Percentiles rank a stretch among this genome's conserved stretches.
Conservation (phyloP, 1,140 invertebrate species). For the Luehdorfia chinensis region DNA sequence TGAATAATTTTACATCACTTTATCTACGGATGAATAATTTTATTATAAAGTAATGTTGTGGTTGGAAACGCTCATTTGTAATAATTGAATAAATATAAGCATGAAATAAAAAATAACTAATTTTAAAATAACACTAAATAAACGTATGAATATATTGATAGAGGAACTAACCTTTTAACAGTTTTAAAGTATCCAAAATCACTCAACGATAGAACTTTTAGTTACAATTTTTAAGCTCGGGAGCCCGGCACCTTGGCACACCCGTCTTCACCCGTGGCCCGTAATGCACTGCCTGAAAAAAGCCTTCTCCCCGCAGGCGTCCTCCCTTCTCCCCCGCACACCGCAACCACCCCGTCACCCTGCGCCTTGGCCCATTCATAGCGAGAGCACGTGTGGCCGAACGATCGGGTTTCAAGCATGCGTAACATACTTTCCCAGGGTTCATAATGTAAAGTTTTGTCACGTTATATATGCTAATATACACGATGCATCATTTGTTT, state of each 20-base stretch:
- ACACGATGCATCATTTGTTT: not conserved
- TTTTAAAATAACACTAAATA: too few relatives aligned
- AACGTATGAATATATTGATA: not conserved
- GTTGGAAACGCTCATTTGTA: not conserved
- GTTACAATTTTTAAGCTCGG: constrained; percentile 7
- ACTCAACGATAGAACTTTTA: not conserved
- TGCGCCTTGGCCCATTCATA: constrained; percentile 62
- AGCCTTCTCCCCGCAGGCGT: constrained; percentile 48
- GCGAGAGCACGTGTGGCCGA: constrained; percentile 60
- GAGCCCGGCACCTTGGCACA: constrained; percentile 37
- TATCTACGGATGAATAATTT: not conserved
- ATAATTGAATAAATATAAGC: not conserved
- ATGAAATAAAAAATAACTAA: too few relatives aligned
- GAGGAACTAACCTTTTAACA: constrained; percentile 1
- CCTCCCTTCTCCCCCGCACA: constrained; percentile 25
- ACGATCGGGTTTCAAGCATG: constrained; percentile 53
- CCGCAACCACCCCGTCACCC: constrained; percentile 30
- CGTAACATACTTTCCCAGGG: constrained; percentile 59
- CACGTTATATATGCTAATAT: not conserved
- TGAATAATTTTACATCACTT: constrained; percentile 1
- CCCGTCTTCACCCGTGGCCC: constrained; percentile 41
- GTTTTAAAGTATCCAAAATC: constrained; percentile 15
- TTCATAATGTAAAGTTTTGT: not conserved
- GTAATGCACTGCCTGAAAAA: constrained; percentile 66
- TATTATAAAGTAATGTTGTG: too few relatives aligned